phyloP scores from a whole-genome alignment of 2,797 vertebrate genomes.

The Petrocephalus schoutedeni region DNA sequence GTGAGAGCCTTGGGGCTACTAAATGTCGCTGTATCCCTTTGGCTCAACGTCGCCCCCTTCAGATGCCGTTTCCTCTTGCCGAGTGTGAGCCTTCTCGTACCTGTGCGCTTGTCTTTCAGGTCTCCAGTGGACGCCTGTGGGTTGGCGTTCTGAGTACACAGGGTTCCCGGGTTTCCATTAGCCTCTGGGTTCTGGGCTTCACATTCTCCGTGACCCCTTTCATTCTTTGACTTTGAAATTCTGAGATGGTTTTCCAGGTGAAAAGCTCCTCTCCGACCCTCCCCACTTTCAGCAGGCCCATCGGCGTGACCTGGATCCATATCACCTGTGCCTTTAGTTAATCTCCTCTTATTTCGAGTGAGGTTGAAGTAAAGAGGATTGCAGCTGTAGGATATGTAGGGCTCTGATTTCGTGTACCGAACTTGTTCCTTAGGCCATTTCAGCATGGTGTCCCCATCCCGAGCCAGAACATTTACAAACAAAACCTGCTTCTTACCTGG shows the following conservation, averaged over 20 bases:
- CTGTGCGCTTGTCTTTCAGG: constrained; percentile 50
- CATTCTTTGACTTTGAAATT: constrained; percentile 73
- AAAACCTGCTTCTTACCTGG: constrained; percentile 49
- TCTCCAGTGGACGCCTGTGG: constrained; percentile 51
- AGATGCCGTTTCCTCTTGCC: constrained; percentile 51
- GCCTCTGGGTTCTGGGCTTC: constrained; percentile 67
- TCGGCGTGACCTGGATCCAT: constrained; percentile 26
- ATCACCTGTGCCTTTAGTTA: constrained; percentile 28
- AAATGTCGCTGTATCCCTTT: constrained; percentile 46
- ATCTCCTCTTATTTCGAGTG: constrained; percentile 48
- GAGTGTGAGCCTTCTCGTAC: constrained; percentile 50
- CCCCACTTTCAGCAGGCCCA: constrained; percentile 56
- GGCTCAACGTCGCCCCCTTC: constrained; percentile 49
- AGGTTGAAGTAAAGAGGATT: constrained; percentile 77
- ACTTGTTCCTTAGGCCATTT: constrained; percentile 83
- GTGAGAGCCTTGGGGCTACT: constrained; percentile 63
- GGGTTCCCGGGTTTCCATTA: constrained; percentile 55
- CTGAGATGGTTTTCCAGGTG: constrained; percentile 62
- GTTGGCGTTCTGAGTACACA: constrained; percentile 52
- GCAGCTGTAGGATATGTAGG: constrained; percentile 84
- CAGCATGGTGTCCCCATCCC: constrained; percentile 72
- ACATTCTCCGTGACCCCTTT: constrained; percentile 54
- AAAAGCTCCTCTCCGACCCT: constrained; percentile 53
- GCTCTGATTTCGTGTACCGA: constrained; percentile 81
- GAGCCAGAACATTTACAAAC: constrained; percentile 74